phyloP scores from a whole-genome alignment of 2,113 vertebrate genomes.

The Progne subis region DNA sequence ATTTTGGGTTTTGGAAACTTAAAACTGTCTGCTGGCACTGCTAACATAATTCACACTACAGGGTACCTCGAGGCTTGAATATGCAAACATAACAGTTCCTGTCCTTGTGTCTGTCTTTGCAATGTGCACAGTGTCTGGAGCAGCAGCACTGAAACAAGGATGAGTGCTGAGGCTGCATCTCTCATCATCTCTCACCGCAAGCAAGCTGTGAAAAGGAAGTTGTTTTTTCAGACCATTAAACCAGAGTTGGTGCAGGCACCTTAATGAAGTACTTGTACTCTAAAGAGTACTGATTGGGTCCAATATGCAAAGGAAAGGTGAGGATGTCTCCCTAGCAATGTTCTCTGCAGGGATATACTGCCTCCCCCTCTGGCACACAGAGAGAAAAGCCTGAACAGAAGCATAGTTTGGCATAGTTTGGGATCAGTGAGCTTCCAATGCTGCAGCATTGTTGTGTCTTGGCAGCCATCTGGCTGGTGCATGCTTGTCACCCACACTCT shows the following conservation, averaged over 20 bases:
- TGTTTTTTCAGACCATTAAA: neutral
- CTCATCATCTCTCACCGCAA: neutral
- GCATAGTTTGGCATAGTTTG: neutral
- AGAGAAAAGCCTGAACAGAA: neutral
- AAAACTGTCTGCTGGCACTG: neutral
- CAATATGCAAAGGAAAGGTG: neutral
- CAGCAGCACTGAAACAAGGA: neutral
- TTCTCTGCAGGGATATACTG: neutral
- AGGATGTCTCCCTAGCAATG: neutral
- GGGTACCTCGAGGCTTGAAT: neutral
- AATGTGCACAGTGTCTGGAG: fast-evolving
- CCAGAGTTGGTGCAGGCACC: neutral
- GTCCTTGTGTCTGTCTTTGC: neutral
- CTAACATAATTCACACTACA: neutral
- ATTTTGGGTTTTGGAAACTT: neutral
- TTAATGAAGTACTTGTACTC: neutral
- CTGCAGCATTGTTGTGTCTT: neutral
- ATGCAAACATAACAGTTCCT: neutral
- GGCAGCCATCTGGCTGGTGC: neutral
- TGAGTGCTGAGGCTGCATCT: fast-evolving
- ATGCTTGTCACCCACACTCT: neutral
- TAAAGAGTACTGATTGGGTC: neutral
- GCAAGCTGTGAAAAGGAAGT: neutral
- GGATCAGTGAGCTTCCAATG: neutral
- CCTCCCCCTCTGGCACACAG: neutral